Base-by-base conservation (phyloP, 2,113 vertebrate species). In the Clarias macrocephalus region DNA sequence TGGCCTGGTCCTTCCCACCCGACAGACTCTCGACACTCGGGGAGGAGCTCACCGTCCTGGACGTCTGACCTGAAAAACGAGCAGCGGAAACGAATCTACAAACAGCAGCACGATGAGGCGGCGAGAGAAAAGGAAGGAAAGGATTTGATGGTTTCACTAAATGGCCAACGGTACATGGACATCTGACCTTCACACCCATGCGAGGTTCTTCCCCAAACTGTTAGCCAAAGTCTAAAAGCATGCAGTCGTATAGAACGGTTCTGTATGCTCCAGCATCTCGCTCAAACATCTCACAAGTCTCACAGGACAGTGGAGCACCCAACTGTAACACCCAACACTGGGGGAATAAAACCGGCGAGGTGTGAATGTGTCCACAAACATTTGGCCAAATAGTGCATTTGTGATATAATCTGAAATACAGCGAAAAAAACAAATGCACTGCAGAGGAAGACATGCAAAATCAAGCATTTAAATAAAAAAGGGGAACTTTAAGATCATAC, bases 21-120 rank as follows among this genome's bases (percentile, higher is more conserved):
- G 96, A 92, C 81, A 99, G 94, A 90, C 97, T 99, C 91, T 99
- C 98, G 88, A 93, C 95, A 91, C 98, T 99, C 81, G 98, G 96
- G 87, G 98, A 99, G 86, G 97, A 97, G 91, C 96, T 98, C 89
- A 97, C 93, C 1, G 94, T 96, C 94, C 95, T 96, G 87, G 96
- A 95, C 92, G 90, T 95, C 86, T 97, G 97, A 72, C 98, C 98
- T 99, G 91, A 56, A 92, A 80, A 25, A 65, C 66, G 70, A 33
- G n/a, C n/a, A 19, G 57, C 9, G 60, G 28, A 37, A 73, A 33
- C 9, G 66, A 75, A 33, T 87, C 21, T n/a, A 56, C n/a, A 23
- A 63, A n/a, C 18, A 30, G 63, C 19, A 77, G 30, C 75, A 76
- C 23, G 15, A 54, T 16, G 11, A 76, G 1, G 13, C 21, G 0